Evolutionary conservation across 2,113 vertebrate species (phyloP).

Genomic region (Stegastes partitus): DNA sequence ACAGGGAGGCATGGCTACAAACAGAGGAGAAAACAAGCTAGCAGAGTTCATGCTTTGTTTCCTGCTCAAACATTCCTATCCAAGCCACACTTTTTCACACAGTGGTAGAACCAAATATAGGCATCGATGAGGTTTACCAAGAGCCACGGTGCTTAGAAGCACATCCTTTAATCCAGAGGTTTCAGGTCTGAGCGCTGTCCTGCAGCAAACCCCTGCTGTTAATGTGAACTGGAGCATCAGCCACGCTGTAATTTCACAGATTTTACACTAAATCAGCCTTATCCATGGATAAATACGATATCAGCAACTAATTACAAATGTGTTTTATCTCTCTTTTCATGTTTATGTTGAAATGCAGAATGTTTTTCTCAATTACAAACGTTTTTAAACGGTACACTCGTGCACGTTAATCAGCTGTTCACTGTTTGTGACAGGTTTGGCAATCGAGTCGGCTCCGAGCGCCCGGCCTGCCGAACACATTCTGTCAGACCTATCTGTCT

Average conservation of each 20-base stretch:
- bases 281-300: neutral
- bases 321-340: too few species aligned
- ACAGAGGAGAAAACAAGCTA: conserved; percentile 51
- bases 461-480: conserved; percentile 23
- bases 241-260: neutral
- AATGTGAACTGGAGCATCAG: neutral
- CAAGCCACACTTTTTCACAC: conserved; percentile 62
- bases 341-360: neutral
- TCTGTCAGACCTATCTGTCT: conserved; percentile 24
- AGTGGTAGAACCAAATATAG: conserved; percentile 73
- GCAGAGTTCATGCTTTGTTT: conserved; percentile 63
- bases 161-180: conserved; percentile 58
- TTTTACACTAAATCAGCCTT: neutral
- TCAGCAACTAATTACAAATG: too few species aligned
- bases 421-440: conserved; percentile 5
- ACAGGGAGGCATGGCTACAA: conserved; percentile 29
- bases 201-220: neutral
- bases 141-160: conserved; percentile 21
- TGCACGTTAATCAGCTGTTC: neutral
- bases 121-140: conserved; percentile 63
- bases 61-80: conserved; percentile 73
- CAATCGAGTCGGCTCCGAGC: neutral
- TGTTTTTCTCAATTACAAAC: neutral
- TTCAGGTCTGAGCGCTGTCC: conserved; percentile 51
- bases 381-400: neutral